A percentile compares a stretch with the other conserved stretches of the same genome.
These are phyloP conservation scores for Hydrozoanthus gracilis DNA, from an alignment of 92 coral and sea anemone genomes.

Conservation along the genomic window DNA sequence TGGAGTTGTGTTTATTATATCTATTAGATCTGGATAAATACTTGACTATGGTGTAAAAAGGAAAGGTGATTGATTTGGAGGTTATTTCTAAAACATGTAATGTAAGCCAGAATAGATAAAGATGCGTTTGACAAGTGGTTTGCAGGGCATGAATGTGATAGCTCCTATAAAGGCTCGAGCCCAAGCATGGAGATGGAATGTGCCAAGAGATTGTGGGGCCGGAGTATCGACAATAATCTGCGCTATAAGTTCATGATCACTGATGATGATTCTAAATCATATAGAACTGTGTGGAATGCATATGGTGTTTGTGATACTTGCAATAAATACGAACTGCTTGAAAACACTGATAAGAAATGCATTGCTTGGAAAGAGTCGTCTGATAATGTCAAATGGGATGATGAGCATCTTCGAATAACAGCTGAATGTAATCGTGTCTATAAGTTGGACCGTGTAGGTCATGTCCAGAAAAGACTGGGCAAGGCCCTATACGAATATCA, in stretches of 20 bases:
- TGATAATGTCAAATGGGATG: conserved; percentile 38
- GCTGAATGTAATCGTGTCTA: conserved; percentile 36
- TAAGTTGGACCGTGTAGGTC: conserved; percentile 52
- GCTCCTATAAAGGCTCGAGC: conserved; percentile 13
- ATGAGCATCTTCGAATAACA: conserved; percentile 25
- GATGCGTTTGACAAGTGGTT: conserved; percentile 26
- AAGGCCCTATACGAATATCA: conserved; percentile 31
- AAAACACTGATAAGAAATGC: conserved; percentile 38
- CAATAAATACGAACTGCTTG: conserved; percentile 47
- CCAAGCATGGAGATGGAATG: conserved; percentile 35
- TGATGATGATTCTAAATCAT: conserved; percentile 52
- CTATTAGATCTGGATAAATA: no score
- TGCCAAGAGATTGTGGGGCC: conserved; percentile 39
- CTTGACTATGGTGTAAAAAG: no score
- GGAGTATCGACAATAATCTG: conserved; percentile 13
- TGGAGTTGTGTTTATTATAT: no score
- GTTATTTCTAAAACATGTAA: neutral
- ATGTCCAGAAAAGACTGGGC: conserved; percentile 53
- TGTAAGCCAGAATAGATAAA: conserved; percentile 1
- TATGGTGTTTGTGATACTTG: conserved; percentile 44
- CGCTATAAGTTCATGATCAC: conserved; percentile 41
- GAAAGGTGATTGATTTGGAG: conserved; percentile 40
- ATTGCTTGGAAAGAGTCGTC: conserved; percentile 39
- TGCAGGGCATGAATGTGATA: conserved; percentile 9
- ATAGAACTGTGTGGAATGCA: conserved; percentile 40